Base-by-base conservation (phyloP, 2,888 invertebrate genomes). In the Lepas anatifera region DNA sequence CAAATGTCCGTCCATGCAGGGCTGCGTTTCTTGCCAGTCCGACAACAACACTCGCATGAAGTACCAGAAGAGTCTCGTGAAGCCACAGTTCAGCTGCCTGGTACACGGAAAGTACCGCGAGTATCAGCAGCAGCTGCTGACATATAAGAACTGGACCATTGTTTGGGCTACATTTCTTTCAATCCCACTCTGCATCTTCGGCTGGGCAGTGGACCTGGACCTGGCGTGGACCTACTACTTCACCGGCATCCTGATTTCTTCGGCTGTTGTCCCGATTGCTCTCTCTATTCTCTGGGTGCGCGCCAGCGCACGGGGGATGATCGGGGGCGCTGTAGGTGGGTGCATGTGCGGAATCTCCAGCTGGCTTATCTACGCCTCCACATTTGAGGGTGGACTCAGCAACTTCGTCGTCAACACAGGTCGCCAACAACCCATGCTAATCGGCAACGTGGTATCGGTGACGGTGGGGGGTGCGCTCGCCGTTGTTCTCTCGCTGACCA, bases 241-340 rank as follows among this genome's bases (percentile, higher is more conserved):
- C 71, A 80, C 80, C 79, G 80, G 80, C 1, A 75, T 80, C 43
- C 72, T 80, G 52, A 78, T 81, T 58, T 79, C 80, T 8, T 79
- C 79, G 4, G 79, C 79, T 2, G 80, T 81, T 10, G 71, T 79
- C 2, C 80, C 80, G 1, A 78, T 80, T 50, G 73, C 76, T 2
- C 41, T 35, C 13, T 37, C 35, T 50, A 77, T 80, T 76, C 76
- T 75, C 71, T 80, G 80, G 80, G 74, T 76, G 58, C 74, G 77
- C 29, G 75, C 80, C 35, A 80, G 77, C 0, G 76, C 76, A 3
- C 63, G 68, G 7, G 79, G 74, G 4, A 79, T 81, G 78, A 75
- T 78, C n/a, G 69, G 74, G 1, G 80, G 80, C 6, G 76, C 76
- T 66, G 73, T 79, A 4, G 74, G 75, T 0, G 80, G 80, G 3